Evolutionary conservation across 2,113 vertebrate species (phyloP).

Genomic region (Pogona vitticeps): DNA sequence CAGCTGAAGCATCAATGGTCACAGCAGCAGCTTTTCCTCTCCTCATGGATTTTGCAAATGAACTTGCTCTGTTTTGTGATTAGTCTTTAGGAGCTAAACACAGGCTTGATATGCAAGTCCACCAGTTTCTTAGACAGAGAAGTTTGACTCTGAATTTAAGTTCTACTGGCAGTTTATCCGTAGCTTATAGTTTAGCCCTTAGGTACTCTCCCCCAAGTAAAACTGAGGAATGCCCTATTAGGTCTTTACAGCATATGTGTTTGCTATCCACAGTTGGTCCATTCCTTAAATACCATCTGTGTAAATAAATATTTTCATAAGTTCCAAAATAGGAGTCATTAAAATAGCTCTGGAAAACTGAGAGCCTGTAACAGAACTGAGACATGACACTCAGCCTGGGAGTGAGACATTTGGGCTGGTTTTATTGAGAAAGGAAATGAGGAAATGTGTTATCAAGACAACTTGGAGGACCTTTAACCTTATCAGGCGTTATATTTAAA

Average conservation of each 20-base stretch:
- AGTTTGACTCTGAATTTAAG: too few relatives aligned
- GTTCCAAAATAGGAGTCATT: neutral
- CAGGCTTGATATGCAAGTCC: too few relatives aligned
- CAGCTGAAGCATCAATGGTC: too few relatives aligned
- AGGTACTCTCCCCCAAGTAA: neutral
- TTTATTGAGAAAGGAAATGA: conserved; percentile 4
- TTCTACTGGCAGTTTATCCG: too few relatives aligned
- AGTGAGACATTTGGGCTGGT: neutral
- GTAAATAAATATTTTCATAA: neutral
- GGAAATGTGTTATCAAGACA: neutral
- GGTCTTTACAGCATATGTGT: neutral
- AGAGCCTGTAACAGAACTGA: neutral
- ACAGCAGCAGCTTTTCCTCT: too few relatives aligned
- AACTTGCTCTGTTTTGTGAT: too few relatives aligned
- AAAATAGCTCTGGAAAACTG: neutral
- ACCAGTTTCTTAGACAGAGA: too few relatives aligned
- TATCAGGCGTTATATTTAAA: conserved; percentile 26
- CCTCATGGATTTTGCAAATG: too few relatives aligned
- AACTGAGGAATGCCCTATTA: neutral
- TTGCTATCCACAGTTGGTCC: too few relatives aligned
- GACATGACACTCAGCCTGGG: neutral
- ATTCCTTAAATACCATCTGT: neutral
- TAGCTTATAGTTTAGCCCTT: too few relatives aligned
- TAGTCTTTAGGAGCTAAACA: too few relatives aligned
- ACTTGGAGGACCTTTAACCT: conserved; percentile 31